Base-by-base conservation (phyloP, 2,888 invertebrate genomes). In the Euclidia mi region DNA sequence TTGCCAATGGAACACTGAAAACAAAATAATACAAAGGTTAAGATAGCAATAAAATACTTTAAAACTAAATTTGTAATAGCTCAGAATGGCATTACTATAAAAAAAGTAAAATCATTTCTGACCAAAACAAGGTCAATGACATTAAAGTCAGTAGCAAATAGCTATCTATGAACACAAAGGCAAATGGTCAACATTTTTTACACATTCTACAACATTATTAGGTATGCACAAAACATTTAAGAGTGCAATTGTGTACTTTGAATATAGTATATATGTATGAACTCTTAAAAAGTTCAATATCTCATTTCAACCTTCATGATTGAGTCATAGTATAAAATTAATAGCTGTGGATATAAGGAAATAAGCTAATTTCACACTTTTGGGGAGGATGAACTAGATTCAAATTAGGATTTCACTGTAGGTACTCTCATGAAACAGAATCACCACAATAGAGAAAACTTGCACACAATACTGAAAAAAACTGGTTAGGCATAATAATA, bases 1-100 rank as follows among this genome's bases (percentile, higher is more conserved):
- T 96, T 99, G 99, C 99, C 99, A 99, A 95, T 99, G 99, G 96
- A 99, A 99, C 95, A 99, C 99, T 99, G 96, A 82, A 97, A 96
- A 93, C 75, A 88, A 87, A 87, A 72, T 81, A 78, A 67, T 35
- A 37, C 50, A 53, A 62, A 66, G 47, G 48, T 32, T 11, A 34
- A 46, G 37, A 65, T 47, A 46, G 11, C 11, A 45, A 6, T 41
- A 12, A 42, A 43, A 45, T 38, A 20, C 14, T 11, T 3, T 15
- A 37, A 18, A 9, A 34, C 2, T 38, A 3, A 17, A n/a, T n/a
- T 9, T 44, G 14, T 14, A 11, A 6, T n/a, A 56, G 61, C 56
- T 57, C 51, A 56, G 60, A 43, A n/a, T n/a, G n/a, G n/a, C n/a
- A n/a, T n/a, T n/a, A n/a, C n/a, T n/a, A 43, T 14, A 55, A 53